phyloP scores from a whole-genome alignment of 2,113 vertebrate species.

The Alaudala cheleensis region DNA sequence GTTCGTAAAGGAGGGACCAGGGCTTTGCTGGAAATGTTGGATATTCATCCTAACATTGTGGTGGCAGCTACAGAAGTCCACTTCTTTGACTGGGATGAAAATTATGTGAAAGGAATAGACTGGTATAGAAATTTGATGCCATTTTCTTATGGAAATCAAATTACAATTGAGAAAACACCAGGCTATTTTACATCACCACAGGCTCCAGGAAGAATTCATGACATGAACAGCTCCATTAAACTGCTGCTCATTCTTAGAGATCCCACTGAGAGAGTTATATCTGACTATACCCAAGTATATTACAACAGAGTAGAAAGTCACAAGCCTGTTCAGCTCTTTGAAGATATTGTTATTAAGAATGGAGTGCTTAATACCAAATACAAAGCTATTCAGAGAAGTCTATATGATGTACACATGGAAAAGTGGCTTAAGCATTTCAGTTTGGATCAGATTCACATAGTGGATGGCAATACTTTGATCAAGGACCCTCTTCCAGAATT shows the following conservation, averaged over 20 bases:
- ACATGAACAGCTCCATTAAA: slow-evolving; percentile 92
- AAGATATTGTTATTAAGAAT: slow-evolving; percentile 90
- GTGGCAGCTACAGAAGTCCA: slow-evolving; percentile 92
- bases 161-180: slow-evolving; percentile 93
- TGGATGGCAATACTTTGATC: slow-evolving; percentile 90
- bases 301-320: slow-evolving; percentile 91
- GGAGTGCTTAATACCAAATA: slow-evolving; percentile 88
- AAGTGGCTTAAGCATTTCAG: slow-evolving; percentile 91
- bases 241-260: slow-evolving; percentile 90
- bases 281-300: slow-evolving; percentile 94
- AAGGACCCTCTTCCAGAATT: slow-evolving; percentile 89
- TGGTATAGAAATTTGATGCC: slow-evolving; percentile 93
- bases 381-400: slow-evolving; percentile 92
- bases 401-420: slow-evolving; percentile 90
- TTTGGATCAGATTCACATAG: slow-evolving; percentile 90
- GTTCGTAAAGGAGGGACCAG: slow-evolving; percentile 92
- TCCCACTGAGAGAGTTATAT: slow-evolving; percentile 89
- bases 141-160: slow-evolving; percentile 89
- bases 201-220: slow-evolving; percentile 86
- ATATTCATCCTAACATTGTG: slow-evolving; percentile 90
- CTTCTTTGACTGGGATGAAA: slow-evolving; percentile 95
- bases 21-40: slow-evolving; percentile 90
- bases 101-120: slow-evolving; percentile 88
- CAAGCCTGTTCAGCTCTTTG: slow-evolving; percentile 91
- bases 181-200: slow-evolving; percentile 91